Conservation (phyloP, 2,113 vertebrate species). For the Loxodonta africana region DNA sequence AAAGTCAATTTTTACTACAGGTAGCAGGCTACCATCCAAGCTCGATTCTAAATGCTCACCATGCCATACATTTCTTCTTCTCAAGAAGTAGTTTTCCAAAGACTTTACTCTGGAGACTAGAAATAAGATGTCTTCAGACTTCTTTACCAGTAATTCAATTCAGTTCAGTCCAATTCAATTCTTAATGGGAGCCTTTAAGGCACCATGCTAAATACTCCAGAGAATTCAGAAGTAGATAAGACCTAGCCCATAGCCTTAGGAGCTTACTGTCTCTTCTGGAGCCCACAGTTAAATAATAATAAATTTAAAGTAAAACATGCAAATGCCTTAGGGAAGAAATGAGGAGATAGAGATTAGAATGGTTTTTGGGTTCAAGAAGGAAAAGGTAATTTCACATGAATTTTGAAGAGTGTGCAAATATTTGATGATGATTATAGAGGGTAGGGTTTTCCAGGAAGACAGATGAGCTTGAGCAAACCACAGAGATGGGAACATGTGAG, state of each 20-base stretch:
- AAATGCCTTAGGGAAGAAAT: slow-evolving; percentile 20
- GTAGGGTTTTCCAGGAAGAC: background rate
- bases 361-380: slow-evolving; percentile 30
- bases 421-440: background rate
- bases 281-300: slow-evolving; percentile 32
- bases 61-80: slow-evolving; percentile 55
- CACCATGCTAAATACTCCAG: slow-evolving; percentile 56
- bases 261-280: slow-evolving; percentile 46
- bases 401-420: slow-evolving; percentile 2
- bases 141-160: slow-evolving; percentile 71
- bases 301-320: slow-evolving; percentile 64
- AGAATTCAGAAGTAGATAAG: slow-evolving; percentile 64
- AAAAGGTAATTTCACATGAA: slow-evolving; percentile 18
- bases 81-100: slow-evolving; percentile 67
- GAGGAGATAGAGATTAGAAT: background rate
- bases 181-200: slow-evolving; percentile 64
- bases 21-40: background rate
- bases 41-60: slow-evolving; percentile 63
- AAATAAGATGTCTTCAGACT: slow-evolving; percentile 70
- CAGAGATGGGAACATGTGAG: background rate
- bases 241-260: slow-evolving; percentile 1
- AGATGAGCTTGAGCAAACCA: background rate
- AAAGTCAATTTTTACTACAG: slow-evolving; percentile 59
- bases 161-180: slow-evolving; percentile 48
- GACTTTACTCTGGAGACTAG: slow-evolving; percentile 64